Evolutionary conservation across 1,140 invertebrate genomes (phyloP).

Genomic region (Diuraphis noxia): DNA sequence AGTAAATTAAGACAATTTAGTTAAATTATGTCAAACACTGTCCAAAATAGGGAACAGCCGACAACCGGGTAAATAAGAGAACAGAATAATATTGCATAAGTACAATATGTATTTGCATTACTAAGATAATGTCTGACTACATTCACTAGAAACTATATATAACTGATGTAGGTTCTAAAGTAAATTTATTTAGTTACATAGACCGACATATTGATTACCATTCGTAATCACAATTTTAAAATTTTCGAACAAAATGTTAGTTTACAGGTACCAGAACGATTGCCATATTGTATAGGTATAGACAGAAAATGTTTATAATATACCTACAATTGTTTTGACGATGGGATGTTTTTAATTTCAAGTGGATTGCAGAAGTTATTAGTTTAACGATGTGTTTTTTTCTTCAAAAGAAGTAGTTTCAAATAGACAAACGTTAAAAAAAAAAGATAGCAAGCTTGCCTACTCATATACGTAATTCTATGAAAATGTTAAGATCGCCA

Average conservation of each 20-base stretch:
- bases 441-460: background rate
- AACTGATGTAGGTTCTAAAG: too few relatives aligned
- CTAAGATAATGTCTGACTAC: too few relatives aligned
- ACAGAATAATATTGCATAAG: too few relatives aligned
- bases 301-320: background rate
- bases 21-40: background rate
- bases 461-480: background rate
- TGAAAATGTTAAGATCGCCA: background rate
- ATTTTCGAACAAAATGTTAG: background rate
- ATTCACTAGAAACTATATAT: too few relatives aligned
- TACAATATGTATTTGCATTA: too few relatives aligned
- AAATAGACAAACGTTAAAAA: background rate
- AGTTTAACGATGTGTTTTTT: background rate
- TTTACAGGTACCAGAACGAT: background rate
- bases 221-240: background rate
- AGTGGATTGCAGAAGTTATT: background rate
- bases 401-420: background rate
- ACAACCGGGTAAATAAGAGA: too few relatives aligned
- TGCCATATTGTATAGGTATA: background rate
- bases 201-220: background rate
- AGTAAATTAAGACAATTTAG: background rate
- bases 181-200: too few relatives aligned
- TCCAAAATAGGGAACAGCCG: background rate
- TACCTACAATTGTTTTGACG: background rate
- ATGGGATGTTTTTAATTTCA: background rate